Percentiles rank a stretch among this genome's conserved stretches.
Evolutionary conservation across 2,888 invertebrate genomes (phyloP).

Genomic region (Phalera bucephala): DNA sequence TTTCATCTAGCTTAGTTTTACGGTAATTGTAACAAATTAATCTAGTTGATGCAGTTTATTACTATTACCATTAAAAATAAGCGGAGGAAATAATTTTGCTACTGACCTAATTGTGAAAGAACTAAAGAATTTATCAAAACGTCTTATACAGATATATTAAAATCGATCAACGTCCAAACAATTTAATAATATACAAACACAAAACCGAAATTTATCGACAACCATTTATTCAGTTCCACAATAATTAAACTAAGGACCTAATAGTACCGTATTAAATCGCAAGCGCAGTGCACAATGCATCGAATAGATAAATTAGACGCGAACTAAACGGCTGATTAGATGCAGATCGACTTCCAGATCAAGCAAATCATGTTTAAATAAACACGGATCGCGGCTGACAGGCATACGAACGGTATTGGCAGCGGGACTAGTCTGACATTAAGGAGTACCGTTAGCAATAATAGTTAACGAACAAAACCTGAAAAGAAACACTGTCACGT

Average conservation of each 20-base stretch:
- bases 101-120: too few species aligned
- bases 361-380: slow-evolving; percentile 48
- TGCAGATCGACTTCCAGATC: slow-evolving; percentile 40
- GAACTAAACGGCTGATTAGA: slow-evolving; percentile 38
- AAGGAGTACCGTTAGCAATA: slow-evolving; percentile 1
- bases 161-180: too few species aligned
- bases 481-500: background rate
- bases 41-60: too few species aligned
- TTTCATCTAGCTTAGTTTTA: too few species aligned
- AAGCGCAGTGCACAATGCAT: background rate
- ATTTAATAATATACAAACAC: too few species aligned
- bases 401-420: slow-evolving; percentile 15
- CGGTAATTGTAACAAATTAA: too few species aligned
- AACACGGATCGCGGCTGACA: slow-evolving; percentile 37
- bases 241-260: background rate
- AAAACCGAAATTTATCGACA: too few species aligned
- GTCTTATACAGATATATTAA: too few species aligned
- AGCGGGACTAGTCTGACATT: slow-evolving; percentile 3
- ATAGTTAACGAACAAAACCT: background rate
- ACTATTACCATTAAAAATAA: too few species aligned
- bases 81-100: too few species aligned
- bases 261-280: background rate
- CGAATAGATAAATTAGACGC: slow-evolving; percentile 22
- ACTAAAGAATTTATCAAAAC: too few species aligned
- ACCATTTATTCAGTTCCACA: too few species aligned